Percentiles rank a stretch among this genome's conserved stretches.
phyloP scores from a whole-genome alignment of 2,113 vertebrate species.

The Poeciliopsis prolifica region DNA sequence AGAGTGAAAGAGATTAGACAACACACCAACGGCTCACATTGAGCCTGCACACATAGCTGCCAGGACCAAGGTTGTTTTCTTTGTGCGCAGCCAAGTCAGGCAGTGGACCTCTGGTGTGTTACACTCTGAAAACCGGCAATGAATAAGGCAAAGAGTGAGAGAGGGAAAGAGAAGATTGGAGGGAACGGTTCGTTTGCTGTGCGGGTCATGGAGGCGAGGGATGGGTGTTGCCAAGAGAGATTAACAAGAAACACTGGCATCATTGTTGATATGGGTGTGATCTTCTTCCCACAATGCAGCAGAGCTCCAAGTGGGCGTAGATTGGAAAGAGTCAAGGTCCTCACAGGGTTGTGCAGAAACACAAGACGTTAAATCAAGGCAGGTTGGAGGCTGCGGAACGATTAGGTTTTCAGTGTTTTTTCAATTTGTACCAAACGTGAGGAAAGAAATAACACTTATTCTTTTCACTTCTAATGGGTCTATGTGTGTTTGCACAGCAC shows the following conservation, averaged over 20 bases:
- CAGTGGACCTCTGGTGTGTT: slow-evolving; percentile 65
- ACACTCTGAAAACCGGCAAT: slow-evolving; percentile 46
- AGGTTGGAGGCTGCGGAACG: slow-evolving; percentile 40
- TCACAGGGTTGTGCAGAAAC: slow-evolving; percentile 72
- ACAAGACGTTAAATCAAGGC: slow-evolving; percentile 68
- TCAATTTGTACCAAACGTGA: slow-evolving; percentile 54
- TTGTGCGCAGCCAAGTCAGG: slow-evolving; percentile 66
- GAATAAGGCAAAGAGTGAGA: slow-evolving; percentile 20
- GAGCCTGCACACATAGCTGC: slow-evolving; percentile 69
- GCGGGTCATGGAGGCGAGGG: slow-evolving; percentile 65
- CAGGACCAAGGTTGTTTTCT: slow-evolving; percentile 73
- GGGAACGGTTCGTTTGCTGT: slow-evolving; percentile 72
- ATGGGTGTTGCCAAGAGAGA: slow-evolving; percentile 75
- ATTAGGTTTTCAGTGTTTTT: slow-evolving; percentile 60
- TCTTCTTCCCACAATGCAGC: slow-evolving; percentile 77
- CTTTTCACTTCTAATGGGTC: slow-evolving; percentile 56
- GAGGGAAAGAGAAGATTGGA: slow-evolving; percentile 60
- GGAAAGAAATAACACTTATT: slow-evolving; percentile 43
- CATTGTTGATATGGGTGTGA: slow-evolving; percentile 78
- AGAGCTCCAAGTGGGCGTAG: slow-evolving; percentile 66
- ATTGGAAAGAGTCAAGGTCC: slow-evolving; percentile 71
- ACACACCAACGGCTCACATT: slow-evolving; percentile 64
- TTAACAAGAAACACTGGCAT: slow-evolving; percentile 77
- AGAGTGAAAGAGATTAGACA: slow-evolving; percentile 78
- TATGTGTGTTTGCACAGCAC: slow-evolving; percentile 84